Evolutionary conservation across 2,888 invertebrate genomes (phyloP).

Genomic region (Ernsta delagoae): DNA sequence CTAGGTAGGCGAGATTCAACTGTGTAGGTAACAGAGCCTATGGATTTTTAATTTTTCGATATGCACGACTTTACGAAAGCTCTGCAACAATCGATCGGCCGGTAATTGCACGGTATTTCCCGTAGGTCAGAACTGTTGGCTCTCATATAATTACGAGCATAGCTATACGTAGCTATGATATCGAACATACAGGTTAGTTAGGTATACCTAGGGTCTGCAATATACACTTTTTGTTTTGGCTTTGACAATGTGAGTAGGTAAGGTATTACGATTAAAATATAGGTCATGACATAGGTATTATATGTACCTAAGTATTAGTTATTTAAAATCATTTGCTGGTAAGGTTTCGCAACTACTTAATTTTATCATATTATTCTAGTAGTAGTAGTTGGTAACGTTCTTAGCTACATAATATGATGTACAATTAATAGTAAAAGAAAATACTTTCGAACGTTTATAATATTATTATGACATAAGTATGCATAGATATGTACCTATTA

Average conservation of each 20-base stretch:
- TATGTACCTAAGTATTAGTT: too few relatives aligned
- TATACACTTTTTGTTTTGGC: constrained; percentile 13
- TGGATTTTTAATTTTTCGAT: constrained; percentile 14
- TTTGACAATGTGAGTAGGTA: constrained; percentile 8
- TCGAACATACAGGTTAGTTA: background rate
- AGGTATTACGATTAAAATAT: too few relatives aligned
- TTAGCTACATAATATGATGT: too few relatives aligned
- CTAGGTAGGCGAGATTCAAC: background rate
- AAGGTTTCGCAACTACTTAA: too few relatives aligned
- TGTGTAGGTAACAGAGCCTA: background rate
- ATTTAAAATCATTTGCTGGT: too few relatives aligned
- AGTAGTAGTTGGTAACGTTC: too few relatives aligned
- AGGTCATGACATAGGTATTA: too few relatives aligned
- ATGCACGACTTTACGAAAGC: constrained; percentile 28
- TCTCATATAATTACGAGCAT: constrained; percentile 28
- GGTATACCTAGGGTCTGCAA: background rate
- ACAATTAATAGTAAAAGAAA: too few relatives aligned
- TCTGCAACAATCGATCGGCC: constrained; percentile 31
- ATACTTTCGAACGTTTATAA: too few relatives aligned
- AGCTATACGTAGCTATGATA: constrained; percentile 6
- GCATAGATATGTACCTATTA: too few relatives aligned
- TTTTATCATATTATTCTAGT: too few relatives aligned
- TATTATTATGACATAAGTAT: too few relatives aligned
- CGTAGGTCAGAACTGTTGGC: constrained; percentile 32
- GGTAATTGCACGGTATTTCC: constrained; percentile 35